Evolutionary conservation across 2,888 invertebrate species (phyloP).

Genomic region (Belgica antarctica): DNA sequence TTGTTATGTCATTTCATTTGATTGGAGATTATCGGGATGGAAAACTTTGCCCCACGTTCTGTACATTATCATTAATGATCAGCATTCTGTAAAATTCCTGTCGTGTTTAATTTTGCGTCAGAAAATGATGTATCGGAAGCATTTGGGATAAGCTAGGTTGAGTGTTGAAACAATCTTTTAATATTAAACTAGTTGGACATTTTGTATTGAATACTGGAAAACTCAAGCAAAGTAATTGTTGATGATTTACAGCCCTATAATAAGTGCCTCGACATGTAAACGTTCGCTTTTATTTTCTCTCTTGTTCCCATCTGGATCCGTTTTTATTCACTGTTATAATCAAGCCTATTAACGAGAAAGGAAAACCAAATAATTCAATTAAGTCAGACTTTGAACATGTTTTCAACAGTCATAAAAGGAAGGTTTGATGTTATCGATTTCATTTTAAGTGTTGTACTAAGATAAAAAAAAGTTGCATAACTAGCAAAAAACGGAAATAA

Average conservation of each 20-base stretch:
- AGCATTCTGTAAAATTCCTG: not conserved
- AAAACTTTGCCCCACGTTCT: not conserved
- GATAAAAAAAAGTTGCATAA: too few species aligned
- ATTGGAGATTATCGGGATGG: conserved; percentile 41
- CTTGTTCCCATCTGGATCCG: conserved; percentile 12
- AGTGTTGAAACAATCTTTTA: not conserved
- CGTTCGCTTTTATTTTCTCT: conserved; percentile 5
- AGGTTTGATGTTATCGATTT: too few species aligned
- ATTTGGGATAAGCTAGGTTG: too few species aligned
- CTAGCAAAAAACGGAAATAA: too few species aligned
- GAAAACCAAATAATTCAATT: conserved; percentile 43
- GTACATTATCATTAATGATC: conserved; percentile 38
- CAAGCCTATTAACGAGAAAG: conserved; percentile 18
- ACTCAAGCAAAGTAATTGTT: too few species aligned
- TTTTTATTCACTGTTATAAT: not conserved
- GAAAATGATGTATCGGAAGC: too few species aligned
- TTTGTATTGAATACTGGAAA: too few species aligned
- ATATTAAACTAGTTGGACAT: conserved; percentile 26
- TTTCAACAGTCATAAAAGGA: not conserved
- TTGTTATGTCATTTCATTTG: conserved; percentile 34
- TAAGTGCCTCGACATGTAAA: not conserved
- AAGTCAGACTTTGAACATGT: too few species aligned
- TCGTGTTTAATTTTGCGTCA: too few species aligned
- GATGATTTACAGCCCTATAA: not conserved
- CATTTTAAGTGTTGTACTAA: too few species aligned